phyloP scores from a whole-genome alignment of 37 sponge, comb jelly and placozoan genomes.

The Dysidea cf. avara region DNA sequence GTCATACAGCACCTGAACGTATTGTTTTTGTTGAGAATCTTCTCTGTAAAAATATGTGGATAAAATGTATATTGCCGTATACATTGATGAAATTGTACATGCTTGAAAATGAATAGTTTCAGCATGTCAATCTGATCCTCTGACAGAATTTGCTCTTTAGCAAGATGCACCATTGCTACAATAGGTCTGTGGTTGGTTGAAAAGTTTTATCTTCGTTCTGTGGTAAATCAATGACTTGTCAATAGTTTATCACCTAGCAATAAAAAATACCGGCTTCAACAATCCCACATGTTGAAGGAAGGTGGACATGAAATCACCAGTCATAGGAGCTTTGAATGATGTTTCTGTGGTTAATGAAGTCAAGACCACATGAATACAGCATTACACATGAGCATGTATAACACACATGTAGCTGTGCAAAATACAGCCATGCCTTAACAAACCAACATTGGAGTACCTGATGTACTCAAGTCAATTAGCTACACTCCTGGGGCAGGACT shows the following conservation, averaged over 20 bases:
- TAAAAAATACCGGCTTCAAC: constrained; percentile 48
- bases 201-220: constrained; percentile 75
- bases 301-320: constrained; percentile 28
- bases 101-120: constrained; percentile 70
- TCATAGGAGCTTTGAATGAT: constrained; percentile 16
- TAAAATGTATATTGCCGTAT: no score
- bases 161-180: constrained; percentile 38
- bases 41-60: no score
- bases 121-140: constrained; percentile 20
- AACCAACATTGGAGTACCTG: no score
- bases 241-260: neutral
- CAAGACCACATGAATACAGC: no score
- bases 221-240: neutral
- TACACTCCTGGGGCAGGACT: no score
- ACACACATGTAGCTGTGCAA: no score
- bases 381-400: no score
- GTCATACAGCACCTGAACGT: no score
- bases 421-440: no score
- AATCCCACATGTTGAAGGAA: constrained; percentile 70
- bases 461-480: no score
- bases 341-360: neutral
- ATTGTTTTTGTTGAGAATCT: no score
- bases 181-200: constrained; percentile 56
- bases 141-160: constrained; percentile 42
- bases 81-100: constrained; percentile 5